Percentiles rank a stretch among this genome's conserved stretches.
These are phyloP conservation scores for Charaxes varanes DNA, from an alignment of 1,140 invertebrate genomes.

Conservation along the genomic window DNA sequence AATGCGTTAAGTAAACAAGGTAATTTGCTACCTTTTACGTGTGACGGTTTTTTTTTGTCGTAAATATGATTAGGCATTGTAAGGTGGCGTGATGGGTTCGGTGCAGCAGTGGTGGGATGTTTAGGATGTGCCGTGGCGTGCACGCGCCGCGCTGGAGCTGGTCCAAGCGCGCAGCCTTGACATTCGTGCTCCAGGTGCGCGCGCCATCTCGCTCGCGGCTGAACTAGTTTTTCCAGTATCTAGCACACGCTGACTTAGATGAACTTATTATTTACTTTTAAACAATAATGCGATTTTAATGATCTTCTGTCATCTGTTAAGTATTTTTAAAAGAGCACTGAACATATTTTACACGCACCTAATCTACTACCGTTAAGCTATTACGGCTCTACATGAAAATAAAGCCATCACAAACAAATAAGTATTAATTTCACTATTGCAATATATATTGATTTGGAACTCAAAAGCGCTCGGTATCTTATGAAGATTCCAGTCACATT, in stretches of 20 bases:
- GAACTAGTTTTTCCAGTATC: conserved; percentile 56
- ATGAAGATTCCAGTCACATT: too few species aligned
- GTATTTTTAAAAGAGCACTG: conserved; percentile 50
- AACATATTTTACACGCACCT: too few species aligned
- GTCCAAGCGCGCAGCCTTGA: conserved; percentile 68
- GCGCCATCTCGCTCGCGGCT: conserved; percentile 38
- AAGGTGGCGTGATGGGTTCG: too few species aligned
- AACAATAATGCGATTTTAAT: conserved; percentile 1
- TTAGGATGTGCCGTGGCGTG: conserved; percentile 17
- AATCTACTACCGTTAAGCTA: too few species aligned
- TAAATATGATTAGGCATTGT: neutral
- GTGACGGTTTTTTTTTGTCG: neutral
- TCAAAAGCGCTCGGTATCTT: too few species aligned
- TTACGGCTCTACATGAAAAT: too few species aligned
- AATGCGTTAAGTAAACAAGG: conserved; percentile 26
- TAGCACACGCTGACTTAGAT: conserved; percentile 26
- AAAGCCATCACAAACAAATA: too few species aligned
- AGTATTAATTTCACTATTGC: too few species aligned
- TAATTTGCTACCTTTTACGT: conserved; percentile 2
- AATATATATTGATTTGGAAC: too few species aligned
- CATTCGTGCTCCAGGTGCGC: conserved; percentile 65
- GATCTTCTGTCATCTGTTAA: neutral
- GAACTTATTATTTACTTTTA: conserved; percentile 8
- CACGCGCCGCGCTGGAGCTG: conserved; percentile 44
- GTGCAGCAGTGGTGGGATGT: too few species aligned